Conservation (phyloP, 2,888 invertebrate species). For the Tiphia femorata region DNA sequence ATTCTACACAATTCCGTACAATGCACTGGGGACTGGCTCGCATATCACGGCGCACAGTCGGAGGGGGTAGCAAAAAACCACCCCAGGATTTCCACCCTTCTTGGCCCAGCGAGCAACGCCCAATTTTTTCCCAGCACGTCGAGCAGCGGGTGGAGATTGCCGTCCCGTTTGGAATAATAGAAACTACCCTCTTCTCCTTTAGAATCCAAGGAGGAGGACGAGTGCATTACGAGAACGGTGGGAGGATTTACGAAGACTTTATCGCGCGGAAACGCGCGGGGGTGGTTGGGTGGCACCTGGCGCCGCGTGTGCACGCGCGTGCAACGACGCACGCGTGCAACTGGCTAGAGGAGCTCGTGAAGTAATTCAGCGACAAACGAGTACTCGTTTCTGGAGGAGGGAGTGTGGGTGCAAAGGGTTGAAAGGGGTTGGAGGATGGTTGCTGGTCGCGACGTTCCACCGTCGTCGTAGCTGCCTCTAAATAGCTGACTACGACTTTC, state of each 20-base stretch:
- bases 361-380: slow-evolving; percentile 39
- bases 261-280: slow-evolving; percentile 11
- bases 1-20: too few relatives aligned
- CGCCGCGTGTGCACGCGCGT: neutral
- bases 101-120: too few relatives aligned
- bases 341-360: slow-evolving; percentile 5
- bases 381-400: slow-evolving; percentile 5
- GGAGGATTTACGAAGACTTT: slow-evolving; percentile 32
- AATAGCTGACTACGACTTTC: slow-evolving; percentile 32
- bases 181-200: neutral
- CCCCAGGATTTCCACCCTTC: too few relatives aligned
- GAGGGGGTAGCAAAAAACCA: too few relatives aligned
- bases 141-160: too few relatives aligned
- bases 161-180: neutral
- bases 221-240: slow-evolving; percentile 20
- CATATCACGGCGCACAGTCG: too few relatives aligned
- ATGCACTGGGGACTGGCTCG: too few relatives aligned
- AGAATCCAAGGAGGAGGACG: slow-evolving; percentile 6
- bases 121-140: too few relatives aligned
- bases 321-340: neutral
- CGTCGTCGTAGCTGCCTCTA: slow-evolving; percentile 13
- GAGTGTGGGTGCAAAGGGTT: neutral
- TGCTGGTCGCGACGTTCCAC: slow-evolving; percentile 9
- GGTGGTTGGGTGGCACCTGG: neutral
- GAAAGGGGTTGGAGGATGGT: neutral